Percentiles rank a stretch among this genome's conserved stretches.
Evolutionary conservation across 37 sponge, comb jelly and placozoan genomes (phyloP).

Genomic region (Chondrilla cf. caribensis): DNA sequence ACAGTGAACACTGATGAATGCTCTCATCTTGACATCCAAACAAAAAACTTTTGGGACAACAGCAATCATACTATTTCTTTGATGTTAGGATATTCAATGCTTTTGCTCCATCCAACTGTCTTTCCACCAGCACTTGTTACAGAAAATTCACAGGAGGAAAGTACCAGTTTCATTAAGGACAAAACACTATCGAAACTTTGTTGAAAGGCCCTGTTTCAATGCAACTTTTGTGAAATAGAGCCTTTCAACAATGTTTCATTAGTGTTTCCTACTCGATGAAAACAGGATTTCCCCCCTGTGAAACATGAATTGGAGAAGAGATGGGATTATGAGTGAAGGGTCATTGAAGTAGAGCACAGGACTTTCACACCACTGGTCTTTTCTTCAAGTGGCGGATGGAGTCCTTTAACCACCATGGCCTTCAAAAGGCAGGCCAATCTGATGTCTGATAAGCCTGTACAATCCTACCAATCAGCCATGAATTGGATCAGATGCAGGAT

Average conservation of each 20-base stretch:
- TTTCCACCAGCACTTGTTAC: neutral
- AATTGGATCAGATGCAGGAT: neutral
- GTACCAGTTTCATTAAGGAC: too few species aligned
- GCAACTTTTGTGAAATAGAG: too few species aligned
- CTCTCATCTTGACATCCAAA: neutral
- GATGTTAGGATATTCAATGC: neutral
- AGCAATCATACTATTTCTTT: neutral
- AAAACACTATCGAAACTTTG: too few species aligned
- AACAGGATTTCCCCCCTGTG: too few species aligned
- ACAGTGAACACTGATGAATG: neutral
- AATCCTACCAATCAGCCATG: neutral
- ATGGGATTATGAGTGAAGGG: neutral
- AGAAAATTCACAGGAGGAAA: neutral
- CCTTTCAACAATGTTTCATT: too few species aligned
- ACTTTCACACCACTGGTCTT: neutral
- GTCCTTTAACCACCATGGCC: neutral
- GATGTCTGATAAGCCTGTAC: neutral
- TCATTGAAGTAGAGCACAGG: too few species aligned
- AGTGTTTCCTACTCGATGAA: too few species aligned
- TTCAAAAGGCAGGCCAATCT: neutral
- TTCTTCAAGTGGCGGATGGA: neutral
- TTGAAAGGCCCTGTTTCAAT: too few species aligned
- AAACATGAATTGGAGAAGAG: neutral
- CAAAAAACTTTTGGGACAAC: neutral
- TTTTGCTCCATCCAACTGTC: neutral